A percentile compares a stretch with the other conserved stretches of the same genome.
Evolutionary conservation across 1,140 invertebrate genomes (phyloP).

Genomic region (Drosophila neocordata): DNA sequence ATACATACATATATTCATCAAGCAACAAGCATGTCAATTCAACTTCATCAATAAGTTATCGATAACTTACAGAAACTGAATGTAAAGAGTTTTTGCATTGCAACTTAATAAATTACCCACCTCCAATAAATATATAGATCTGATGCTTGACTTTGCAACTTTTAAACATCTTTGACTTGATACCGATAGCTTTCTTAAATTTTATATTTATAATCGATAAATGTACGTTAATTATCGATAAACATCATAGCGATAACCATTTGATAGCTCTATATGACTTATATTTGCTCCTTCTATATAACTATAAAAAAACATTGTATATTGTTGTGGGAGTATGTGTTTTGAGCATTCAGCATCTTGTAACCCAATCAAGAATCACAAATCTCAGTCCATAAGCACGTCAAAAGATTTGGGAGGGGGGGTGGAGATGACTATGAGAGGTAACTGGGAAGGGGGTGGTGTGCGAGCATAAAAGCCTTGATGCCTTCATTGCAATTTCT

Average conservation of each 20-base stretch:
- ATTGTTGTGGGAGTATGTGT: not conserved
- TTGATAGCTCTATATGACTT: too few relatives aligned
- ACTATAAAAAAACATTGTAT: not conserved
- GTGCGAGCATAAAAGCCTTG: not conserved
- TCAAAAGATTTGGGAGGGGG: not conserved
- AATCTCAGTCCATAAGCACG: constrained; percentile 7
- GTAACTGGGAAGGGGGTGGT: not conserved
- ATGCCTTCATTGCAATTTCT: constrained; percentile 6
- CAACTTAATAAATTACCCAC: not conserved
- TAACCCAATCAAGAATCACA: constrained; percentile 8
- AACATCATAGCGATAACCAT: too few relatives aligned
- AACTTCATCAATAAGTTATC: constrained; percentile 12
- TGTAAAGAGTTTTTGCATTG: not conserved
- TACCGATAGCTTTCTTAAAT: too few relatives aligned
- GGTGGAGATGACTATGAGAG: too few relatives aligned
- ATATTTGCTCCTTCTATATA: not conserved
- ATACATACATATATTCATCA: not conserved
- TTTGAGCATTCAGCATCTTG: not conserved
- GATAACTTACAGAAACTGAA: constrained; percentile 1
- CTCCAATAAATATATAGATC: not conserved
- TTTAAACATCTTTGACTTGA: too few relatives aligned
- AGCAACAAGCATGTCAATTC: constrained; percentile 1
- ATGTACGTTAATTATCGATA: too few relatives aligned
- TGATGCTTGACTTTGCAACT: too few relatives aligned
- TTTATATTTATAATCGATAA: too few relatives aligned